These are phyloP conservation scores for Xyrauchen texanus DNA, from an alignment of 2,113 vertebrate genomes.

Conservation along the genomic window DNA sequence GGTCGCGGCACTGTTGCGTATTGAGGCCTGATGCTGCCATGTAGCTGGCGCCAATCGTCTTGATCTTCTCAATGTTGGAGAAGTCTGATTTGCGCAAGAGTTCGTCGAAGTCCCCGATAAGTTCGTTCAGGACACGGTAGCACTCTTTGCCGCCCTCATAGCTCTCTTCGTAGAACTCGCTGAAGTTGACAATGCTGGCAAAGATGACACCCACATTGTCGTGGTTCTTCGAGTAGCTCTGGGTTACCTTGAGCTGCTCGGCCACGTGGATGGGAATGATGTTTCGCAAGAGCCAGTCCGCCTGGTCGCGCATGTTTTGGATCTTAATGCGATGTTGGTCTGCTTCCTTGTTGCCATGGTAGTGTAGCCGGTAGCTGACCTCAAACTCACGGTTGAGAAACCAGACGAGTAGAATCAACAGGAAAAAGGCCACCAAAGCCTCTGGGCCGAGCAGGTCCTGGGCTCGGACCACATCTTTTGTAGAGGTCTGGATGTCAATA, in stretches of 20 bases:
- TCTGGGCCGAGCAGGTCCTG: constrained; percentile 80
- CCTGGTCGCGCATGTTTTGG: constrained; percentile 95
- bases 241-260: constrained; percentile 93
- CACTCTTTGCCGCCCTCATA: constrained; percentile 97
- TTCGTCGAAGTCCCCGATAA: constrained; percentile 95
- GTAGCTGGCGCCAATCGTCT: constrained; percentile 96
- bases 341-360: constrained; percentile 92
- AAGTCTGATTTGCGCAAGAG: constrained; percentile 86
- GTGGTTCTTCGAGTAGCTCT: constrained; percentile 97
- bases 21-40: constrained; percentile 95
- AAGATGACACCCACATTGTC: constrained; percentile 94
- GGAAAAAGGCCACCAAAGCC: constrained; percentile 82
- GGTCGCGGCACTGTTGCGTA: constrained; percentile 79
- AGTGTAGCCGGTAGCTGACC: constrained; percentile 95
- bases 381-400: constrained; percentile 96
- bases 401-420: constrained; percentile 93
- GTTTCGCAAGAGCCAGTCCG: constrained; percentile 93
- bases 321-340: constrained; percentile 94
- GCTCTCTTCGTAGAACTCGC: constrained; percentile 97
- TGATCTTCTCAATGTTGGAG: constrained; percentile 93
- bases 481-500: neutral
- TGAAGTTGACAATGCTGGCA: constrained; percentile 96
- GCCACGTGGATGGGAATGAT: constrained; percentile 97
- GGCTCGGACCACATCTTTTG: constrained; percentile 50
- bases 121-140: constrained; percentile 92